Conservation (phyloP, 2,888 invertebrate genomes). For the Nomada lathburiana region DNA sequence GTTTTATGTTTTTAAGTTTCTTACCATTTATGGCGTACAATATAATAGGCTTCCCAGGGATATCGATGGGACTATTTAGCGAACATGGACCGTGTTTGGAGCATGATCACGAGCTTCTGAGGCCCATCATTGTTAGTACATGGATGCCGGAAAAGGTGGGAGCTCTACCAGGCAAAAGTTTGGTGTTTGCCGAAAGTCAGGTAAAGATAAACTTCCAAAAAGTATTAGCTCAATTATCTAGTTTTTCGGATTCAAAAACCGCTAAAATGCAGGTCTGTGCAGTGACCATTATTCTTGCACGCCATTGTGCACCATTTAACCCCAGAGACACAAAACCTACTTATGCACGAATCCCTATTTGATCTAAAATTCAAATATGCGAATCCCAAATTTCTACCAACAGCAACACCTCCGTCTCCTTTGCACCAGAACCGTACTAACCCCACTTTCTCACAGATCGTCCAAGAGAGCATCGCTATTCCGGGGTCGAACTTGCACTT, state of each 20-base stretch:
- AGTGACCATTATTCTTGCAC: no score
- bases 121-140: slow-evolving; percentile 94
- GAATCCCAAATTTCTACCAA: slow-evolving; percentile 1
- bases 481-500: slow-evolving; percentile 97
- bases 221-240: no score
- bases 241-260: no score
- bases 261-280: no score
- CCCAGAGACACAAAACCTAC: background rate
- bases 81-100: slow-evolving; percentile 90
- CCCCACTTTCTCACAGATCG: slow-evolving; percentile 87
- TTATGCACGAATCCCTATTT: background rate
- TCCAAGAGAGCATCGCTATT: slow-evolving; percentile 97
- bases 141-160: slow-evolving; percentile 96
- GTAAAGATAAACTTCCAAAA: slow-evolving; percentile 83
- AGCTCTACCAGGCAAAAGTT: slow-evolving; percentile 91
- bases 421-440: background rate
- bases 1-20: slow-evolving; percentile 75
- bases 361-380: slow-evolving; percentile 47
- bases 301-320: background rate
- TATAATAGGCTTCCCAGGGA: slow-evolving; percentile 86
- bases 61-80: slow-evolving; percentile 86
- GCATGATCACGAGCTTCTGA: slow-evolving; percentile 93
- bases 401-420: background rate
- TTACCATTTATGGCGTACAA: slow-evolving; percentile 72
- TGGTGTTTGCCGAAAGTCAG: slow-evolving; percentile 96